Conservation (phyloP, 2,797 vertebrate genomes). For the Eulemur rubriventer region DNA sequence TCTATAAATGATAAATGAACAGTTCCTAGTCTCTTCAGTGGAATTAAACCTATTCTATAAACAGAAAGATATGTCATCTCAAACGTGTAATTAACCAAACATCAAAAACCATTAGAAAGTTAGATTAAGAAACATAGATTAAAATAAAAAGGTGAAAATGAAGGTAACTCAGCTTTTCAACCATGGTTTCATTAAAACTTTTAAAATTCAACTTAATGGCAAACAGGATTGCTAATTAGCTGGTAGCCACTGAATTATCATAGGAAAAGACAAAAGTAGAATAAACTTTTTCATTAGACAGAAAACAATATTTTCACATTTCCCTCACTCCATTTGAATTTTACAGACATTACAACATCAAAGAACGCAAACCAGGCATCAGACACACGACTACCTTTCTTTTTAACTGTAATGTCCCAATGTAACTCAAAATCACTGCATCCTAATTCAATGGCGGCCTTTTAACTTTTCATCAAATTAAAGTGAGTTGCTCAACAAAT, state of each 20-base stretch:
- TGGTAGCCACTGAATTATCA: background rate
- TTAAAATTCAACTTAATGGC: background rate
- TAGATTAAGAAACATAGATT: constrained; percentile 23
- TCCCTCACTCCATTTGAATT: background rate
- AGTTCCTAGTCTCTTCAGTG: background rate
- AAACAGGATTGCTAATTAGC: background rate
- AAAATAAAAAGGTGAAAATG: constrained; percentile 5
- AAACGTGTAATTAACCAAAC: background rate
- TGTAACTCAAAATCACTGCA: background rate
- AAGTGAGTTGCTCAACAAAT: background rate
- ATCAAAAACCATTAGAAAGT: background rate
- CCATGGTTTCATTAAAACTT: constrained; percentile 9
- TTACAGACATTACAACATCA: background rate
- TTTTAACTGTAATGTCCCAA: background rate
- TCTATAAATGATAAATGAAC: background rate
- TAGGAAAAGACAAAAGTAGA: background rate
- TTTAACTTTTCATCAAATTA: background rate
- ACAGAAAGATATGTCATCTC: background rate
- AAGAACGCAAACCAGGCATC: background rate
- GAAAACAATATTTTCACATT: background rate
- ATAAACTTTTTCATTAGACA: background rate
- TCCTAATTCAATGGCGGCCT: background rate
- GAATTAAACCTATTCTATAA: constrained; percentile 3
- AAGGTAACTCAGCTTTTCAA: background rate
- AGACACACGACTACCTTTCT: background rate